These are phyloP conservation scores for Aricia agestis DNA, from an alignment of 1,140 invertebrate genomes.

Conservation along the genomic window DNA sequence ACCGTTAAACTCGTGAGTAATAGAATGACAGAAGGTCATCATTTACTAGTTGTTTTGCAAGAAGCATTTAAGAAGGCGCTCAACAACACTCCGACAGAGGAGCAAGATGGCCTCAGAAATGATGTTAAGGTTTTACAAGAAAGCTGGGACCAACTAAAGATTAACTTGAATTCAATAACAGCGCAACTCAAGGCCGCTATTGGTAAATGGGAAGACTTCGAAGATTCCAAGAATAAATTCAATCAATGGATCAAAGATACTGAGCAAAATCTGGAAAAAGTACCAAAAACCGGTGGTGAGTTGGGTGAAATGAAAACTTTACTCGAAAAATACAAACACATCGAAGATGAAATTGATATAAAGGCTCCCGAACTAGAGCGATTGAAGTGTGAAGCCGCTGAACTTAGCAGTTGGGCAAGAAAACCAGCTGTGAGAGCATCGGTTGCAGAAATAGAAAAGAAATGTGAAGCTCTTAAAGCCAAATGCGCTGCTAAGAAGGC, in stretches of 20 bases:
- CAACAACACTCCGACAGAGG: conserved; percentile 86
- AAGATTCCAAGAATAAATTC: conserved; percentile 81
- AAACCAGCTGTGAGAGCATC: conserved; percentile 79
- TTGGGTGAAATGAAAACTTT: conserved; percentile 93
- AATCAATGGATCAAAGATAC: conserved; percentile 84
- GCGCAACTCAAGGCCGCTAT: conserved; percentile 86
- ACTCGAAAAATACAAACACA: conserved; percentile 88
- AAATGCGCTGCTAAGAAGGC: conserved; percentile 80
- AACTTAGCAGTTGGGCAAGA: conserved; percentile 83
- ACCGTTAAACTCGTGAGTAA: conserved; percentile 84
- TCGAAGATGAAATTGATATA: conserved; percentile 84
- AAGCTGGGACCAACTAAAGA: conserved; percentile 89
- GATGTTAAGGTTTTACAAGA: conserved; percentile 85
- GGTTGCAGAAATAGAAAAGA: conserved; percentile 79
- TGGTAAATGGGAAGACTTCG: conserved; percentile 88
- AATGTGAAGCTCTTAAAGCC: conserved; percentile 80
- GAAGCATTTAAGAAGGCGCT: conserved; percentile 91
- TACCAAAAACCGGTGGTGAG: conserved; percentile 86
- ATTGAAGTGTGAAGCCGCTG: conserved; percentile 82
- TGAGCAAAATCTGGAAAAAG: conserved; percentile 79
- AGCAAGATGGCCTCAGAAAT: conserved; percentile 85
- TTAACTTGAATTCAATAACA: conserved; percentile 87
- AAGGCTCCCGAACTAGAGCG: conserved; percentile 85
- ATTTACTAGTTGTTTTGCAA: conserved; percentile 86
- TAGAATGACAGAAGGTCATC: conserved; percentile 90